These are phyloP conservation scores for Orius insidiosus DNA, from an alignment of 1,140 invertebrate species.

Conservation along the genomic window DNA sequence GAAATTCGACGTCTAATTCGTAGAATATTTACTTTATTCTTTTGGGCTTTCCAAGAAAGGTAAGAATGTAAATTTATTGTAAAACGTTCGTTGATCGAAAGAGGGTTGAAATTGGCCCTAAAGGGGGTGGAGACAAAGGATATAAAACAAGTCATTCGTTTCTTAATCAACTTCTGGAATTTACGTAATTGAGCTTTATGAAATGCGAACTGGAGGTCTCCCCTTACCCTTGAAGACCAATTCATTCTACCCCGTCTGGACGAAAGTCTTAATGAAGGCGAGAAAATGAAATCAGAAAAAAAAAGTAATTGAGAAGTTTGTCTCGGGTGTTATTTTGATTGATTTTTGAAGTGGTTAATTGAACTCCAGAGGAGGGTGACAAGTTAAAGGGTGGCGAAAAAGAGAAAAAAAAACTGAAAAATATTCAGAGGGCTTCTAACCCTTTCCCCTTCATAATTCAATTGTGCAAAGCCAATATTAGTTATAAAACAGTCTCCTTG, in stretches of 20 bases:
- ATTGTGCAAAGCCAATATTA: conserved; percentile 12
- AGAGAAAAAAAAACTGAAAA: conserved; percentile 4
- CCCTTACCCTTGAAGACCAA: no score
- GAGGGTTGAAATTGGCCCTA: no score
- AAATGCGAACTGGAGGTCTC: no score
- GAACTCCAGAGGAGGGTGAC: conserved; percentile 5
- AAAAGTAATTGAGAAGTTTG: not conserved
- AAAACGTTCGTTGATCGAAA: no score
- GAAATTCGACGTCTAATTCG: no score
- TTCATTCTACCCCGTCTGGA: not conserved
- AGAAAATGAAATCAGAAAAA: not conserved
- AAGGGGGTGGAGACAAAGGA: no score
- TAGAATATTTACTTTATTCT: no score
- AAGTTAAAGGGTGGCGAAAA: conserved; percentile 3
- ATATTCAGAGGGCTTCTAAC: conserved; percentile 6
- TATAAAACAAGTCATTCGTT: no score
- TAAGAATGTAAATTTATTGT: no score
- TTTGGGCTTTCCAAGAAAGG: no score
- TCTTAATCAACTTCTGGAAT: no score
- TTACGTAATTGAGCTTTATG: no score
- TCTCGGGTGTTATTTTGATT: conserved; percentile 8
- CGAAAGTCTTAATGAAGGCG: conserved; percentile 6
- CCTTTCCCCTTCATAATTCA: conserved; percentile 9
- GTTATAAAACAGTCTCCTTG: conserved; percentile 10
- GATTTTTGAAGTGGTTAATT: conserved; percentile 10